Percentiles rank a stretch among this genome's conserved stretches.
Evolutionary conservation across 2,797 vertebrate species (phyloP).

Genomic region (Avahi laniger): DNA sequence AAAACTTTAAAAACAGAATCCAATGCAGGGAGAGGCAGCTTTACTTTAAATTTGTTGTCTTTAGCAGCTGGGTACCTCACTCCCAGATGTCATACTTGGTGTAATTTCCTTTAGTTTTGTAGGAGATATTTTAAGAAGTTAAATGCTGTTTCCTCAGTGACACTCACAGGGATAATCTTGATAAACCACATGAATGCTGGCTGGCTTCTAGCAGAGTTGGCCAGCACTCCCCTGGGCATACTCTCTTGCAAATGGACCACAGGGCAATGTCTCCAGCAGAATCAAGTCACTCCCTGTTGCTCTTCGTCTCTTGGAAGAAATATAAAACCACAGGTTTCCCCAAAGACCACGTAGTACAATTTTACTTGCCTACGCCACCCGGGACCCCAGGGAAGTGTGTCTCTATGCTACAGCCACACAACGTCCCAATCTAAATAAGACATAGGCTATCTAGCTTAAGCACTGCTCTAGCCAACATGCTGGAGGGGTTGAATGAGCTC

Average conservation of each 20-base stretch:
- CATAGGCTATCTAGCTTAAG: background rate
- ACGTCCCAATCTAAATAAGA: background rate
- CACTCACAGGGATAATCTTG: constrained; percentile 6
- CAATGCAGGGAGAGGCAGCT: background rate
- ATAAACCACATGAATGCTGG: constrained; percentile 4
- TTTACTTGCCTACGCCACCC: background rate
- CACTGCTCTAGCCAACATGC: background rate
- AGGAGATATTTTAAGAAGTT: constrained; percentile 46
- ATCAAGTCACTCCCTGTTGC: background rate
- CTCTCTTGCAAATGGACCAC: background rate
- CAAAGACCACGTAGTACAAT: background rate
- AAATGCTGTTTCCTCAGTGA: constrained; percentile 31
- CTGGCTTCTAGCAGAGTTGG: background rate
- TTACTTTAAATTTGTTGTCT: constrained; percentile 43
- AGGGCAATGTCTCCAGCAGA: background rate
- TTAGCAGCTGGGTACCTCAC: background rate
- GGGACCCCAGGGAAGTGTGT: background rate
- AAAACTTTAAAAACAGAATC: background rate
- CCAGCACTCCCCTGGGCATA: background rate
- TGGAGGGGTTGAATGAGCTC: background rate
- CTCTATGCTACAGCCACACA: background rate
- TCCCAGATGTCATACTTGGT: constrained; percentile 8
- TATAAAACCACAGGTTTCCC: background rate
- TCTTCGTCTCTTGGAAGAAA: background rate
- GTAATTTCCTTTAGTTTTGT: constrained; percentile 43